phyloP scores from a whole-genome alignment of 1,140 invertebrate species.

The Drosophila sturtevanti region DNA sequence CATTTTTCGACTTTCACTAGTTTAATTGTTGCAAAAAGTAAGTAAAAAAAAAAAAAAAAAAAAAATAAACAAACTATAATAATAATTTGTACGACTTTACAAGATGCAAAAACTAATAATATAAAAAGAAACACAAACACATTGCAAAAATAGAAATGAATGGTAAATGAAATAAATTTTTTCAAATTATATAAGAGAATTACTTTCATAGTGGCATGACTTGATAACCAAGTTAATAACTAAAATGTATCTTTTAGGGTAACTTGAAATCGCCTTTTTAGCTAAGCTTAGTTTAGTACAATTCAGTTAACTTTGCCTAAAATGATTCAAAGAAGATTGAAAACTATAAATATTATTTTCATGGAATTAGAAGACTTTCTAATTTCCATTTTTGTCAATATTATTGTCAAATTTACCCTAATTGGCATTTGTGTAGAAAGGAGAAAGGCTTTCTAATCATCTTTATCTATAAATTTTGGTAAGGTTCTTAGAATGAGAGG shows the following conservation, averaged over 20 bases:
- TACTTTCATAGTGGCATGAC: background rate
- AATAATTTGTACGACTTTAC: slow-evolving; percentile 47
- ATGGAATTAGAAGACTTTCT: background rate
- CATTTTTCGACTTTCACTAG: slow-evolving; percentile 69
- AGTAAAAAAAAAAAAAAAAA: slow-evolving; percentile 1
- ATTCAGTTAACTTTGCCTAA: too few species aligned
- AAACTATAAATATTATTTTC: background rate
- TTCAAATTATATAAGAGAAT: background rate
- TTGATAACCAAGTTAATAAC: background rate
- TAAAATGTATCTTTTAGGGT: background rate
- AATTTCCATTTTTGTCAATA: too few species aligned
- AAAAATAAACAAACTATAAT: slow-evolving; percentile 47
- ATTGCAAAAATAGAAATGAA: slow-evolving; percentile 9
- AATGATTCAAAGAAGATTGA: too few species aligned
- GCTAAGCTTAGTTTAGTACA: too few species aligned
- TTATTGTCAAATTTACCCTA: too few species aligned
- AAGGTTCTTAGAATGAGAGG: too few species aligned
- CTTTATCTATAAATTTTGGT: too few species aligned
- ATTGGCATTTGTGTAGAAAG: too few species aligned
- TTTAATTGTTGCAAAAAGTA: slow-evolving; percentile 68
- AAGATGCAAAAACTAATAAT: slow-evolving; percentile 11
- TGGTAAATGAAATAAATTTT: background rate
- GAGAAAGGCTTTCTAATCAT: too few species aligned
- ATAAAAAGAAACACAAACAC: background rate
- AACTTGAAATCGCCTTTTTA: too few species aligned